A percentile compares a stretch with the other conserved stretches of the same genome.
Conservation (phyloP, 2,888 invertebrate species). For the Ptychoptera albimana region DNA sequence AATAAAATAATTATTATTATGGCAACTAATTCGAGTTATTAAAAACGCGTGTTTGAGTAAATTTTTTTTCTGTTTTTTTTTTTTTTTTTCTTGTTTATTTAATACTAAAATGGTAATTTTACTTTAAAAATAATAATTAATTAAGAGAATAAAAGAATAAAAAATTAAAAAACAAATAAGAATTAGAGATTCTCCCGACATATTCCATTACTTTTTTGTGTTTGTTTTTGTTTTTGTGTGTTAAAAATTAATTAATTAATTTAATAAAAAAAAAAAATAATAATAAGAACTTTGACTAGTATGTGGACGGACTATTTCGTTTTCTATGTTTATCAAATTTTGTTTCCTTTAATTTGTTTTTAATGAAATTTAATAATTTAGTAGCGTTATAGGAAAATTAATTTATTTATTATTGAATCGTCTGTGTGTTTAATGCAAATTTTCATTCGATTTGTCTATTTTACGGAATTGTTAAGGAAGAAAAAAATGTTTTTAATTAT, state of each 20-base stretch:
- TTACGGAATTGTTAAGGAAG: too few relatives aligned
- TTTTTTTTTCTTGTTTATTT: conserved; percentile 2
- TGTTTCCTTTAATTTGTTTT: neutral
- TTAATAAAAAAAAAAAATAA: conserved; percentile 8
- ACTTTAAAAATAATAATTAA: conserved; percentile 6
- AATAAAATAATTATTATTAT: too few relatives aligned
- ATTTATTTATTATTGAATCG: neutral
- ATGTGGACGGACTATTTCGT: conserved; percentile 11
- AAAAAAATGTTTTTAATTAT: too few relatives aligned
- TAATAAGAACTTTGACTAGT: conserved; percentile 11
- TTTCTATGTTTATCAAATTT: neutral
- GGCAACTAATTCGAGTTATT: too few relatives aligned
- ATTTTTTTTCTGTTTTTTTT: neutral
- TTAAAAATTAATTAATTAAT: too few relatives aligned
- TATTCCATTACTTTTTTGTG: too few relatives aligned
- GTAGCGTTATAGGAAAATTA: too few relatives aligned
- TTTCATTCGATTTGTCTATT: too few relatives aligned
- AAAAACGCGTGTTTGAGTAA: conserved; percentile 4
- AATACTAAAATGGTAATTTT: conserved; percentile 10
- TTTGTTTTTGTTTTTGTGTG: too few relatives aligned
- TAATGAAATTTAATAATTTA: too few relatives aligned
- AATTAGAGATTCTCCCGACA: neutral
- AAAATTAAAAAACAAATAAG: too few relatives aligned
- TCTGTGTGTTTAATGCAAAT: neutral
- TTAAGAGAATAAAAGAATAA: too few relatives aligned